Evolutionary conservation across 2,797 vertebrate species (phyloP).

Genomic region (Heteromormyrus szaboi): DNA sequence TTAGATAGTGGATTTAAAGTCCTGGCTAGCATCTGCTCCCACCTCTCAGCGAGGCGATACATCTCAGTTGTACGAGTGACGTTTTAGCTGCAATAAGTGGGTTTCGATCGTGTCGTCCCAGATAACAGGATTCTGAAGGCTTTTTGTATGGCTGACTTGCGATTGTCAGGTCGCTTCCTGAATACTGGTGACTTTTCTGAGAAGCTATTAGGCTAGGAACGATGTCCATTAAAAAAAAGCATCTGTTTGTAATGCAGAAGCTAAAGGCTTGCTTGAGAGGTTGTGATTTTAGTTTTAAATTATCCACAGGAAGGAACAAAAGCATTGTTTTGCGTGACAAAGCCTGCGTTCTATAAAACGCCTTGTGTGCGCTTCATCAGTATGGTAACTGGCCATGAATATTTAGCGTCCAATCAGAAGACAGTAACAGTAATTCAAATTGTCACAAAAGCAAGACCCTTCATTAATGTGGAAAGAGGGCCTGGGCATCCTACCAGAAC

Average conservation of each 20-base stretch:
- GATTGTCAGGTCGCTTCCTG: neutral
- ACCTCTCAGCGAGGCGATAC: neutral
- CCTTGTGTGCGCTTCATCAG: neutral
- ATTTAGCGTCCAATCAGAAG: neutral
- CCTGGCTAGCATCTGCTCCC: neutral
- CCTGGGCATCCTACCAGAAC: neutral
- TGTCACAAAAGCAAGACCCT: neutral
- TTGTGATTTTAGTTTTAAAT: neutral
- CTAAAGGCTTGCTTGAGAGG: neutral
- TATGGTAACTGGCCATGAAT: neutral
- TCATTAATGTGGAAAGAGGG: neutral
- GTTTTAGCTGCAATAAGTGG: neutral
- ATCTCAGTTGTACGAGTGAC: neutral
- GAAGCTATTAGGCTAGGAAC: neutral
- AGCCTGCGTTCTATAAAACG: neutral
- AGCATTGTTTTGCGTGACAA: neutral
- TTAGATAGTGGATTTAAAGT: neutral
- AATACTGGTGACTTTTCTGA: neutral
- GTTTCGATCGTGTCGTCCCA: neutral
- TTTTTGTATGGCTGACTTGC: neutral
- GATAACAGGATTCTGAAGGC: neutral
- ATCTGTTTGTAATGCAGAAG: neutral
- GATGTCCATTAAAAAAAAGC: neutral
- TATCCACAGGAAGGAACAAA: neutral
- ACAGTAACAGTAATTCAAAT: neutral